phyloP scores from a whole-genome alignment of 2,797 vertebrate genomes.

The Dermochelys coriacea region DNA sequence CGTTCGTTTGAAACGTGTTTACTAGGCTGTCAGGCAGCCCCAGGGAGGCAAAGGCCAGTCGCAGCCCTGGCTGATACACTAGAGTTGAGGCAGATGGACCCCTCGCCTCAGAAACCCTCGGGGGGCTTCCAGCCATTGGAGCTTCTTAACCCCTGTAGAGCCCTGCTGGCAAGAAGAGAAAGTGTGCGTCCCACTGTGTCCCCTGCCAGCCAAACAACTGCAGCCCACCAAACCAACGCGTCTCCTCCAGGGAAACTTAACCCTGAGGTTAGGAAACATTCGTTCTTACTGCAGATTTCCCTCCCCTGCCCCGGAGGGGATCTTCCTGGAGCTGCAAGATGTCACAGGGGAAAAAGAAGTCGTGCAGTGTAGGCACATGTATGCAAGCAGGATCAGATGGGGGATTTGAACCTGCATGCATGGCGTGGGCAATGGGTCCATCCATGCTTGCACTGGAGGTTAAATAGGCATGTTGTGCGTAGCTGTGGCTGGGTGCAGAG shows the following conservation, averaged over 20 bases:
- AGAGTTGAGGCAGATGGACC: not conserved
- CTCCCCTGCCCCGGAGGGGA: not conserved
- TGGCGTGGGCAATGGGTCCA: not conserved
- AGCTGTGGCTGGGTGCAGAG: not conserved
- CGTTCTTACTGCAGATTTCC: not conserved
- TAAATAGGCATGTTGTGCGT: not conserved
- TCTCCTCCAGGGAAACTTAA: not conserved
- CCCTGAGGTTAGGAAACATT: not conserved
- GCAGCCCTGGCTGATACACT: not conserved
- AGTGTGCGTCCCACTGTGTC: not conserved
- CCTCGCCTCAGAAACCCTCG: not conserved
- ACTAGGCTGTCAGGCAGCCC: not conserved
- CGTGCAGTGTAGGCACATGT: not conserved
- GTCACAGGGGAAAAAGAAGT: not conserved
- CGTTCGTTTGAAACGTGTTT: slow-evolving; percentile 3
- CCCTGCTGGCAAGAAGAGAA: not conserved
- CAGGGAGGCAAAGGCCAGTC: not conserved
- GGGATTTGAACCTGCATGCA: not conserved
- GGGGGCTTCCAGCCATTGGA: not conserved
- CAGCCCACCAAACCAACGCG: not conserved
- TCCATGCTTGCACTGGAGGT: not conserved
- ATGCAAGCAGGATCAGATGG: not conserved
- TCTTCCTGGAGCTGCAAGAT: not conserved
- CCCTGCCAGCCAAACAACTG: no score
- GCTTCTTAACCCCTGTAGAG: not conserved